These are phyloP conservation scores for Bujurquina vittata DNA, from an alignment of 2,113 vertebrate genomes.

Conservation along the genomic window DNA sequence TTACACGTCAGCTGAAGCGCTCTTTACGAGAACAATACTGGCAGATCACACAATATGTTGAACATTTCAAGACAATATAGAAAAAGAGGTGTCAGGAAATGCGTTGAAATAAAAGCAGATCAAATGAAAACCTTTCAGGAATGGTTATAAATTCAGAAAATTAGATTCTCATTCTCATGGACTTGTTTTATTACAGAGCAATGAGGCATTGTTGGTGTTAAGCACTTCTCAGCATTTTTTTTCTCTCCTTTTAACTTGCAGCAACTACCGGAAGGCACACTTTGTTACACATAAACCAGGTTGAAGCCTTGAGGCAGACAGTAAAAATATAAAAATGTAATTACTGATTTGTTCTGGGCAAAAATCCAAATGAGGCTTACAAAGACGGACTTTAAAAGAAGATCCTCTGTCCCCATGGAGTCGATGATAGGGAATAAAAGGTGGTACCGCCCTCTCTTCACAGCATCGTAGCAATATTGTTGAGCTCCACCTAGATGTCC, in stretches of 20 bases:
- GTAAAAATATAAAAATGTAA: neutral
- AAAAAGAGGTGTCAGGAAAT: conserved; percentile 21
- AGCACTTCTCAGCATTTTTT: conserved; percentile 29
- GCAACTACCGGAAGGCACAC: conserved; percentile 64
- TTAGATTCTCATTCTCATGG: neutral
- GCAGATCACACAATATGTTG: conserved; percentile 24
- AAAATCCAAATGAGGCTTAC: conserved; percentile 17
- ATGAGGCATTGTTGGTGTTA: conserved; percentile 48
- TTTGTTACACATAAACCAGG: conserved; percentile 29
- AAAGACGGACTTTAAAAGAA: conserved; percentile 2
- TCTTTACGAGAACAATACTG: conserved; percentile 4
- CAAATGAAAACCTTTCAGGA: conserved; percentile 31
- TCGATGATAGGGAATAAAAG: neutral
- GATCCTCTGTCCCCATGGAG: conserved; percentile 18
- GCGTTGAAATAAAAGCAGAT: conserved; percentile 32
- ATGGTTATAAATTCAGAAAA: conserved; percentile 28
- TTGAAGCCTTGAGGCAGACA: conserved; percentile 23
- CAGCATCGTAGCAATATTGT: conserved; percentile 19
- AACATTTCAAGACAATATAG: conserved; percentile 44
- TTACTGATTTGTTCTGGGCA: conserved; percentile 32
- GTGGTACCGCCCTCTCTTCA: conserved; percentile 21
- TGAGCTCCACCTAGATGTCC: conserved; percentile 78
- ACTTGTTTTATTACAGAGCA: neutral
- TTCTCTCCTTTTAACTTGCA: conserved; percentile 3
- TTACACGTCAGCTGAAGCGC: conserved; percentile 50